phyloP scores from a whole-genome alignment of 2,888 invertebrate species.

The Drosophila diplacantha region DNA sequence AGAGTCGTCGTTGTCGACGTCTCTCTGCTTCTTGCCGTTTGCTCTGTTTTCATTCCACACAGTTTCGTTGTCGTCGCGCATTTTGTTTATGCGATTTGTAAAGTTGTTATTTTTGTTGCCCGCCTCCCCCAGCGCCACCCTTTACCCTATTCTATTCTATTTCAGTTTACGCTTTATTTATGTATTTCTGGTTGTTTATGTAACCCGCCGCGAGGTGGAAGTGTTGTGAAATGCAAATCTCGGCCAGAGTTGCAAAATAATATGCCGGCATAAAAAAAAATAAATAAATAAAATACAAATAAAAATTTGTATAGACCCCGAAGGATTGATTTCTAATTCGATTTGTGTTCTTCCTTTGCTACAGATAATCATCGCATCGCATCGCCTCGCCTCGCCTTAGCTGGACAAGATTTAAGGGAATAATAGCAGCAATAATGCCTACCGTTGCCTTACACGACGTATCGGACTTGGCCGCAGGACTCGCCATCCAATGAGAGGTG shows the following conservation, averaged over 20 bases:
- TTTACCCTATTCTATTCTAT: neutral
- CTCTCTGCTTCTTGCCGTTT: slow-evolving; percentile 22
- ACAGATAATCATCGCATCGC: slow-evolving; percentile 8
- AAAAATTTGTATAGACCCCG: neutral
- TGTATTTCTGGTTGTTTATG: slow-evolving; percentile 33
- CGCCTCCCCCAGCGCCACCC: neutral
- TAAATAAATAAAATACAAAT: no score
- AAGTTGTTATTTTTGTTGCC: slow-evolving; percentile 19
- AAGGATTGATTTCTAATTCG: slow-evolving; percentile 1
- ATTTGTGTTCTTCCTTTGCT: no score
- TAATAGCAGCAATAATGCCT: slow-evolving; percentile 17
- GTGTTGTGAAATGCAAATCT: slow-evolving; percentile 36
- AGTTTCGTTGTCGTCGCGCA: slow-evolving; percentile 31
- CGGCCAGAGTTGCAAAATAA: slow-evolving; percentile 30
- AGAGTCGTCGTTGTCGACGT: neutral
- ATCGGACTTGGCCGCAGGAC: slow-evolving; percentile 17
- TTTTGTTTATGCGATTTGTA: slow-evolving; percentile 34
- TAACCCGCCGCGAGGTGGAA: slow-evolving; percentile 19
- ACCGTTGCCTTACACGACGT: slow-evolving; percentile 4
- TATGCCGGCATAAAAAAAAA: slow-evolving; percentile 18
- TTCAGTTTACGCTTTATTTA: slow-evolving; percentile 12
- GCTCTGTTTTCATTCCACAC: slow-evolving; percentile 32
- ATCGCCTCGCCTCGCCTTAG: slow-evolving; percentile 9
- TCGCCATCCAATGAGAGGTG: slow-evolving; percentile 29
- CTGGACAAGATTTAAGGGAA: neutral